Evolutionary conservation across 2,888 invertebrate species (phyloP), one percentile per base, ranked within the genome.

Genomic region (Noctua fimbriata): DNA sequence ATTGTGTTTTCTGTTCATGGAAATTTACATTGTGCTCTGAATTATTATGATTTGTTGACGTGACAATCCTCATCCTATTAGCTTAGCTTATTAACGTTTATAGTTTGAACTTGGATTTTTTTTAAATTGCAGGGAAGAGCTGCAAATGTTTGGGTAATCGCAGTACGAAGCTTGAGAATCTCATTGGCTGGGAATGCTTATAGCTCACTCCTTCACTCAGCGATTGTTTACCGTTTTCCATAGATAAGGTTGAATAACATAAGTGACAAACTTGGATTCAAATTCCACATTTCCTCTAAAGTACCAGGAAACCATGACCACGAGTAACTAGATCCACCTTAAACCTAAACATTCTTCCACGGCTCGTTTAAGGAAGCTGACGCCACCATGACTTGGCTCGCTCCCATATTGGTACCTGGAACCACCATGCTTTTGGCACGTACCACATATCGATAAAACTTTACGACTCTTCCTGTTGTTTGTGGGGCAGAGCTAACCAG

Each of bases 381-480:
- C 89, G 89, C 81, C 84, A 72, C 79, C 76, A 78, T 71, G 63
- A 82, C 41, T 89, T 88, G 88, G 88, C 88, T 78, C 83, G 79
- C 71, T 77, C 85, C 81, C 79, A 87, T 79, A 75, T 58, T 75
- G 78, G 77, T 90, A 88, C 89, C 89, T 89, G 88, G 84, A 88
- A 88, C 86, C 87, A 83, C 87, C 85, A 86, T 85, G 86, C 83
- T 89, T 88, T 92, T 92, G 91, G 92, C 91, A 91, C 88, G 83
- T 60, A 83, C 83, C 81, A 84, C 87, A 85, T 89, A 90, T 89
- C 93, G 90, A 94, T 95, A 94, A 95, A 95, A 92, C 82, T 94
- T 95, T 94, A 95, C 90, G 92, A 90, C 84, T 84, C 91, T 94
- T 94, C 94, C 94, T 93, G 92, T 90, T 90, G 90, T 93, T 92